Conservation (phyloP, 2,797 vertebrate species). For the Chelmon rostratus region DNA sequence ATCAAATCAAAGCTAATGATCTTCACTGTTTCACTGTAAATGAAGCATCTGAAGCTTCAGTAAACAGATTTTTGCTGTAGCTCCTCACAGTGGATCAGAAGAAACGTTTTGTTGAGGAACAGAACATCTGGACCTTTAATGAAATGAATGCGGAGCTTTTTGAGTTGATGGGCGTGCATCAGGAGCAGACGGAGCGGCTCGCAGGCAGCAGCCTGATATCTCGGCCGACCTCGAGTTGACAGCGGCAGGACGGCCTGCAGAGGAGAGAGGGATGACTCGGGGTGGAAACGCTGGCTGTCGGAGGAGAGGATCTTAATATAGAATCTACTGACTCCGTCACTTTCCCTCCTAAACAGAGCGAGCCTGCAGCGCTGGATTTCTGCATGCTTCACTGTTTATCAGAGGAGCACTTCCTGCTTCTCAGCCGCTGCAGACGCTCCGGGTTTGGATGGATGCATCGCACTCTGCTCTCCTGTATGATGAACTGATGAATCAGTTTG, state of each 20-base stretch:
- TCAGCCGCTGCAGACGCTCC: constrained; percentile 44
- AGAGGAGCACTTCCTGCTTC: constrained; percentile 51
- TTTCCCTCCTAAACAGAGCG: constrained; percentile 24
- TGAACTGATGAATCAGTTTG: not conserved
- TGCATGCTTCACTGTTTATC: constrained; percentile 65
- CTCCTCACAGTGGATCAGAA: too few species aligned
- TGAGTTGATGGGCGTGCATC: too few species aligned
- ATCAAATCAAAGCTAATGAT: too few species aligned
- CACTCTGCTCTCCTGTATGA: not conserved
- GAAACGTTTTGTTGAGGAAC: too few species aligned
- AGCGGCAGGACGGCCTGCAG: constrained; percentile 60
- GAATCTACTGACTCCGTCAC: constrained; percentile 70
- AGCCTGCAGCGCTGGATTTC: constrained; percentile 53
- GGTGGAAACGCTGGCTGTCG: constrained; percentile 46
- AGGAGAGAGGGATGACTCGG: constrained; percentile 52
- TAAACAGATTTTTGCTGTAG: too few species aligned
- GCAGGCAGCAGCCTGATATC: too few species aligned
- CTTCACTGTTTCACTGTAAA: too few species aligned
- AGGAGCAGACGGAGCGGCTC: too few species aligned
- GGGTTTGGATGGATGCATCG: constrained; percentile 36
- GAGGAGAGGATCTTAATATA: constrained; percentile 68
- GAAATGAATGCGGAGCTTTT: too few species aligned
- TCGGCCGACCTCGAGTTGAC: constrained; percentile 43
- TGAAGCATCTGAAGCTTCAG: too few species aligned
- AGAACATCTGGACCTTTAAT: too few species aligned